Base-by-base conservation (phyloP, 2,888 invertebrate species). In the Limnephilus marmoratus region DNA sequence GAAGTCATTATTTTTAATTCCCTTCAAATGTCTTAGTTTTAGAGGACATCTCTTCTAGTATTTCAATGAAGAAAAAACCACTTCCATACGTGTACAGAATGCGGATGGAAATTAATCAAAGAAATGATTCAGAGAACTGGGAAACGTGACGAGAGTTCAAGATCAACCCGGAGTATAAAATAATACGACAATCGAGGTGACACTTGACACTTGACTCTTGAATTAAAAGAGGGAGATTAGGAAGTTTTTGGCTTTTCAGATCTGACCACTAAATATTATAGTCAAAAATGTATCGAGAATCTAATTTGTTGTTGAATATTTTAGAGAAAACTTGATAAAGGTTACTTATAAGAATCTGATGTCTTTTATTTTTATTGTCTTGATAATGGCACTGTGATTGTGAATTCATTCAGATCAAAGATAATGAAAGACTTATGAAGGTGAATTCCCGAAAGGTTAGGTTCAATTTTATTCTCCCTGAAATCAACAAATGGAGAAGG, bases 81-180 rank as follows among this genome's bases (percentile, higher is more conserved):
- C 68, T 24, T n/a, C 68, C n/a, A 24, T n/a, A 68, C 68, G 68
- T 68, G 68, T 24, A 68, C 68, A 9, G 68, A 68, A 68, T 68
- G 68, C n/a, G n/a, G 68, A 68, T 68, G 68, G n/a, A 68, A 68
- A 68, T n/a, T 68, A 68, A 68, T 7, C 68, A 68, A 9, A 68
- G 68, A 68, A 68, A 68, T 68, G 68, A 68, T 68, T 68, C 68
- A 68, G 68, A 68, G 68, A 68, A 68, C 68, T 68, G n/a, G n/a
- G 24, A n/a, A 68, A 68, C 68, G 68, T 68, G 68, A 68, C 68
- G 9, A n/a, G 24, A 68, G 68, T n/a, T 68, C 68, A 68, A 11
- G 68, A n/a, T 68, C 24, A 24, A 68, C 9, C 1, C 7, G 68
- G 18, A 53, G 68, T 68, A 68, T 7, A 68, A 24, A 68, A 68